A percentile compares a stretch with the other conserved stretches of the same genome.
Conservation (phyloP, 2,888 invertebrate species). For the Cryptocheilus praepositus region DNA sequence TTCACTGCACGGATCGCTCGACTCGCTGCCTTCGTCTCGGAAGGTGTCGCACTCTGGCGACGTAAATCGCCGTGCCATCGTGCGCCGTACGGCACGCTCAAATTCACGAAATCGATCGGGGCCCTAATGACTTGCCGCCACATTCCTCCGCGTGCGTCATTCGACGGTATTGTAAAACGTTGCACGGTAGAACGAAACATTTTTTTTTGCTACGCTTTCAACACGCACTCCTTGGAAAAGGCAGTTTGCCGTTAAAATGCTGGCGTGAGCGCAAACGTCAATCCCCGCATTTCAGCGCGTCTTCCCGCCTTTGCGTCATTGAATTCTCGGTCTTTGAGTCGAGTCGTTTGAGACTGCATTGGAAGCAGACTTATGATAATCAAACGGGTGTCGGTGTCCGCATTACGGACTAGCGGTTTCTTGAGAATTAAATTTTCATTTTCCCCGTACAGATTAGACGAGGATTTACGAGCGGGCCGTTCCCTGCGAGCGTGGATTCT, state of each 20-base stretch:
- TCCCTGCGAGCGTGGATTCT: constrained; percentile 15
- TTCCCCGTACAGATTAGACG: constrained; percentile 3
- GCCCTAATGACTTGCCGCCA: no score
- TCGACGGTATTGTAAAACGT: no score
- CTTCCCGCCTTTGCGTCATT: no score
- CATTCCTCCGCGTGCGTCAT: no score
- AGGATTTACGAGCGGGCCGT: background rate
- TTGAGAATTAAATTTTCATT: constrained; percentile 17
- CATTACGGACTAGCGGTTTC: constrained; percentile 21
- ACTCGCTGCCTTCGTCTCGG: background rate
- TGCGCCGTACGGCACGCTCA: background rate
- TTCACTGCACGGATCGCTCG: constrained; percentile 13
- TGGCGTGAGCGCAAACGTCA: background rate
- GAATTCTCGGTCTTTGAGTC: constrained; percentile 13
- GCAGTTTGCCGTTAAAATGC: background rate
- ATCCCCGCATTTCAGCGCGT: background rate
- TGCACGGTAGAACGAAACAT: no score
- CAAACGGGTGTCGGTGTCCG: constrained; percentile 43
- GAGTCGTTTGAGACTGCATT: constrained; percentile 22
- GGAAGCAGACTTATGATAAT: constrained; percentile 57
- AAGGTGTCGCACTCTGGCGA: background rate
- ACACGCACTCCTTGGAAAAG: background rate
- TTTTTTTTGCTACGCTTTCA: no score
- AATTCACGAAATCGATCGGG: background rate
- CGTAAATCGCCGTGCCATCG: no score